Evolutionary conservation across 2,888 invertebrate species (phyloP), one percentile per base, ranked within the genome.

Genomic region (Melinaea marsaeus): DNA sequence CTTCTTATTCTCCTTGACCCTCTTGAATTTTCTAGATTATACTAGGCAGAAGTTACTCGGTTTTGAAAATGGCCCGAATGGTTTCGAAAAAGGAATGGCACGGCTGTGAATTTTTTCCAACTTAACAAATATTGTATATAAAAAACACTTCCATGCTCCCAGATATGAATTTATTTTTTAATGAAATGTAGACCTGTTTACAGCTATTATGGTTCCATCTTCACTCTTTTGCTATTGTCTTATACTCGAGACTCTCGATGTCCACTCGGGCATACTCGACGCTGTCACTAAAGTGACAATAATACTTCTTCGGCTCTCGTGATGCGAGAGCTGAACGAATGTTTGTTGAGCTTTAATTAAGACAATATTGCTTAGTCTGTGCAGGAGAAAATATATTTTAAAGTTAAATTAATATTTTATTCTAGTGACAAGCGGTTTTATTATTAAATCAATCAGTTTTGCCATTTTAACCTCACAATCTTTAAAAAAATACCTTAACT

Each of bases 321-420:
- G 63, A 65, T 62, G 57, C 68, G 73, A 78, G 80, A 75, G 81
- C 74, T 74, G 65, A 62, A 71, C 79, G 79, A 84, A 84, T 81
- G 70, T 84, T 84, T 78, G 76, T 72, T 62, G 70, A 65, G 71
- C 74, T 75, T 80, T 83, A 84, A 84, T 84, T 83, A 84, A 83
- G 79, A 73, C 77, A 74, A 78, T 84, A 84, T 83, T 81, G 80
- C 80, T 73, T 62, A 57, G 67, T 51, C 47, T 51, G 32, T 13
- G 42, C 22, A 32, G n/a, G 32, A 35, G 57, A 67, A 65, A 67
- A 65, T 42, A 42, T 64, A 67, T 56, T 66, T 61, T 59, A 62
- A 61, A 51, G 51, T 9, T 32, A 32, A 51, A 32, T 22, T 32
- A 32, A 6, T 51, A 13, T 51, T 37, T 37, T 37, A 7, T 37